Percentiles rank a stretch among this genome's conserved stretches.
phyloP scores from a whole-genome alignment of 2,797 vertebrate genomes.

The Squalus acanthias region DNA sequence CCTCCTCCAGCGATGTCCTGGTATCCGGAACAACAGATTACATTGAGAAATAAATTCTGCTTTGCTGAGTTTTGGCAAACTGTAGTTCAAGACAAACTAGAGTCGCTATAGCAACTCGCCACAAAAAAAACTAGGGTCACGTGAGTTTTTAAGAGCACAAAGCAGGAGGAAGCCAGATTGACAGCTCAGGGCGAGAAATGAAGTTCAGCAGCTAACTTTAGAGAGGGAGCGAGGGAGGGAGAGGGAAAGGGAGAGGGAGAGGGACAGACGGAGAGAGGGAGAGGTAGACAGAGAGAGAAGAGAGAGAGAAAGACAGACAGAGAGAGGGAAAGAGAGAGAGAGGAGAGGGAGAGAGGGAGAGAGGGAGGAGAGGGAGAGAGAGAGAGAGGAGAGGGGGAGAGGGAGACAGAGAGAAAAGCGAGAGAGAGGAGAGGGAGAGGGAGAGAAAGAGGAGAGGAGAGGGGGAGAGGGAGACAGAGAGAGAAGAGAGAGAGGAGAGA shows the following conservation, averaged over 20 bases:
- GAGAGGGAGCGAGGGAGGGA: neutral
- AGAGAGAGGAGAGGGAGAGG: neutral
- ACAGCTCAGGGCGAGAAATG: neutral
- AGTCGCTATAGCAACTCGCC: neutral
- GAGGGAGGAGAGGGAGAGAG: neutral
- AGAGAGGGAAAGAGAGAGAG: no score
- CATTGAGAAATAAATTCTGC: accelerated
- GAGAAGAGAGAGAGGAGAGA: no score
- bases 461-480: no score
- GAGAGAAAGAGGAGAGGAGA: no score
- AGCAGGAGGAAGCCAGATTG: neutral
- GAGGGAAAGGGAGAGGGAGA: neutral
- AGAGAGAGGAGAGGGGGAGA: neutral
- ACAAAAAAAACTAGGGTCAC: neutral
- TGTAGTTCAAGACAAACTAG: neutral
- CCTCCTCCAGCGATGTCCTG: neutral
- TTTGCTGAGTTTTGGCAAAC: neutral
- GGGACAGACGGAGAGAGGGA: neutral
- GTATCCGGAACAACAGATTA: no score
- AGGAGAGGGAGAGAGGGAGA: neutral
- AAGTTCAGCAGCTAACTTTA: neutral
- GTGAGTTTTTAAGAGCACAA: neutral
- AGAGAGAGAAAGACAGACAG: neutral
- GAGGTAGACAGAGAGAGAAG: neutral
- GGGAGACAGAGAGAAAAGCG: no score